Evolutionary conservation across 2,113 vertebrate genomes (phyloP), one percentile per base, ranked within the genome.

Genomic region (Ovibos moschatus): DNA sequence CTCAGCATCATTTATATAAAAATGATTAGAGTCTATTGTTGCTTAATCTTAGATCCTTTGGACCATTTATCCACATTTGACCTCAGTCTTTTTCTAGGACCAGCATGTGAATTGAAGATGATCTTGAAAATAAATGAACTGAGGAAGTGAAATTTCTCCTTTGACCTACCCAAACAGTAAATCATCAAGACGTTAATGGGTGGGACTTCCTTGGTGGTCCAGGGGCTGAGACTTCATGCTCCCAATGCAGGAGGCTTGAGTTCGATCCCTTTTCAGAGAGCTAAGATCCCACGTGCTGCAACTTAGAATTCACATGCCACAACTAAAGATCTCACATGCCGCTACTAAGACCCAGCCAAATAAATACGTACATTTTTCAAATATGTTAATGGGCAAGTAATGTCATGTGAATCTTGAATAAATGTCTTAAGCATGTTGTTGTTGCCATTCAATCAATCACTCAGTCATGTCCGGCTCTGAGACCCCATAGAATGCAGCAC

Each of bases 341-440:
- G 0, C 23, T 25, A 76, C 23, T 13, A 43, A 40, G 40, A 27
- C 71, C 71, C 6, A 43, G 36, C 12, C 71, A 76, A 76, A 76
- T 27, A 76, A 43, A 43, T 25, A 76, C 0, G 1, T 43, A 43
- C 71, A 14, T 76, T 27, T 14, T 43, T 27, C 40, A 27, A 76
- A 28, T 30, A 95, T 11, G 53, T 87, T 67, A 81, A 45, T 45
- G 12, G 64, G 27, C 8, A 86, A 71, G 13, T 45, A 83, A 82
- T 45, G 43, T 30, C 47, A 95, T 25, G 13, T 33, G 79, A 91
- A 74, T 58, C 3, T 2, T 78, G 15, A 95, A 58, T 43, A 86
- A 96, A 84, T 67, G 15, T 40, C 45, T 47, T 94, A 74, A 94
- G 33, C 21, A 30, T 58, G 21, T 87, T 71, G 21, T 78, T 23